A percentile compares a stretch with the other conserved stretches of the same genome.
Conservation (phyloP, 2,113 vertebrate genomes). For the Microcebus lehilahytsara region DNA sequence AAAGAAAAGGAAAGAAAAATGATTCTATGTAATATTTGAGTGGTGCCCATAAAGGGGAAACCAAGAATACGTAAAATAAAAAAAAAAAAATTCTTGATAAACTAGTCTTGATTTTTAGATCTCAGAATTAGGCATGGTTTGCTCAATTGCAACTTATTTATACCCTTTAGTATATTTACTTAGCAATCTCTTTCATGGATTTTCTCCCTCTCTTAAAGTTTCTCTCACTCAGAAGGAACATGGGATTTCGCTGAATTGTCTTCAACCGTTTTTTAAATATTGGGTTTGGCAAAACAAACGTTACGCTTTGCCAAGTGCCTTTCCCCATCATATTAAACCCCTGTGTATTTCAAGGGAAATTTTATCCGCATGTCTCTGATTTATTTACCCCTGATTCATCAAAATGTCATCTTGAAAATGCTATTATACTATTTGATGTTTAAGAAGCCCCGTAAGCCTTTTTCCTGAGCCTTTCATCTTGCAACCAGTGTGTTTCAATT, state of each 20-base stretch:
- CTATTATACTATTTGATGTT: slow-evolving; percentile 29
- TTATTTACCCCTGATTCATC: slow-evolving; percentile 58
- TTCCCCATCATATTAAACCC: slow-evolving; percentile 8
- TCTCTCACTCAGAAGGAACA: neutral
- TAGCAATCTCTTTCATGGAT: neutral
- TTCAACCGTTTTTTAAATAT: slow-evolving; percentile 20
- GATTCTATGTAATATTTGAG: neutral
- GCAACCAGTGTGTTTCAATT: neutral
- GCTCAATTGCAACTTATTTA: neutral
- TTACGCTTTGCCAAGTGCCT: slow-evolving; percentile 31
- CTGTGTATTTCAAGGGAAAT: slow-evolving; percentile 48
- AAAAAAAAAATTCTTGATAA: neutral
- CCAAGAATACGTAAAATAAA: neutral
- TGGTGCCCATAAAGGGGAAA: neutral
- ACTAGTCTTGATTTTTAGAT: neutral
- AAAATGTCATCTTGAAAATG: slow-evolving; percentile 54
- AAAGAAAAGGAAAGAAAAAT: neutral
- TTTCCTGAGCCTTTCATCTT: slow-evolving; percentile 14
- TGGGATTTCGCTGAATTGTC: neutral
- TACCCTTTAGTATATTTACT: too few species aligned
- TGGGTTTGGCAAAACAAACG: slow-evolving; percentile 37
- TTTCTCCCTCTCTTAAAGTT: neutral
- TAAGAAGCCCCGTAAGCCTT: neutral
- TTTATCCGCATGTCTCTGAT: slow-evolving; percentile 36
- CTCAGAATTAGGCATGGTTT: neutral